These are phyloP conservation scores for Lagopus leucura DNA, from an alignment of 2,113 vertebrate species.

Conservation along the genomic window DNA sequence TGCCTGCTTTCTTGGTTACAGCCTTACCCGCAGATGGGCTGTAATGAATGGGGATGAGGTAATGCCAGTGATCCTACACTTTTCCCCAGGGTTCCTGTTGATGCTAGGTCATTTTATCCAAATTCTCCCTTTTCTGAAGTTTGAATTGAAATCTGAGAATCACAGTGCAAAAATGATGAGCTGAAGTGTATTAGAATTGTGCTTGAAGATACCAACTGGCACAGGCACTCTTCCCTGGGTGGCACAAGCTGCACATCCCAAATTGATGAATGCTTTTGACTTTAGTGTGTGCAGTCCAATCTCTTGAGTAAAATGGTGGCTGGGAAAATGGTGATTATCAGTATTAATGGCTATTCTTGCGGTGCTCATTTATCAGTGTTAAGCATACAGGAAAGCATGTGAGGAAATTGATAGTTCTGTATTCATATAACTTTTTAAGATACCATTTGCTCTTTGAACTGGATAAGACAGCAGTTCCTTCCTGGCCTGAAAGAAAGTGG, in stretches of 20 bases:
- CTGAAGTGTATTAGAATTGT: not conserved
- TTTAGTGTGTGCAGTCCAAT: not conserved
- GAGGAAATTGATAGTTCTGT: slow-evolving; percentile 18
- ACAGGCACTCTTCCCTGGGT: not conserved
- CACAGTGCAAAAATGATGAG: rapidly evolving
- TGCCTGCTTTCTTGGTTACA: not conserved
- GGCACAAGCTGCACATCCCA: not conserved
- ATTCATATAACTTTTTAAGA: not conserved
- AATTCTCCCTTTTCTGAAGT: not conserved
- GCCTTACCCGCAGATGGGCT: not conserved
- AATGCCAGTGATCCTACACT: not conserved
- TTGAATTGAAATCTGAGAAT: not conserved
- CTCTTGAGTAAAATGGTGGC: not conserved
- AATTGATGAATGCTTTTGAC: not conserved
- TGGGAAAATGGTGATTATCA: not conserved
- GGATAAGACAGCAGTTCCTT: not conserved
- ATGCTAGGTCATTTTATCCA: not conserved
- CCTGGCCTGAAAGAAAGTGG: not conserved
- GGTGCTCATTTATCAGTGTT: not conserved
- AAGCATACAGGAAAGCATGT: not conserved
- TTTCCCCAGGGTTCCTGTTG: not conserved
- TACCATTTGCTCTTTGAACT: not conserved
- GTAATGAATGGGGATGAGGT: not conserved
- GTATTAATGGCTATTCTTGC: slow-evolving; percentile 3
- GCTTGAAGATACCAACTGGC: not conserved